Evolutionary conservation across 1,140 invertebrate species (phyloP).

Genomic region (Leguminivora glycinivorella): DNA sequence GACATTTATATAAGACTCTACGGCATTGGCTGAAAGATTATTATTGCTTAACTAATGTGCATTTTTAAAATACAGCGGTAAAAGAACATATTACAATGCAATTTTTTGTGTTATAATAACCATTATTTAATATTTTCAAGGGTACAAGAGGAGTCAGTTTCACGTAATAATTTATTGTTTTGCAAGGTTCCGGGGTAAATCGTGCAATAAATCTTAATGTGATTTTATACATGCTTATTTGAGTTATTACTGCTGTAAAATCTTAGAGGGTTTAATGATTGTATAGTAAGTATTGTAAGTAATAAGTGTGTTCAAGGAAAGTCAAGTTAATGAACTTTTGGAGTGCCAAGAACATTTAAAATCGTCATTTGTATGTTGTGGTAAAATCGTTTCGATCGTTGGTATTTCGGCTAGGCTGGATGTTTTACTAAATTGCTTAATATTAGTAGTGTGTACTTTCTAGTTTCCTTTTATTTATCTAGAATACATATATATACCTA

Average conservation of each 20-base stretch:
- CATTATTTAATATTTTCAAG: conserved; percentile 5
- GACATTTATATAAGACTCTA: background rate
- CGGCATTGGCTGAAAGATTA: background rate
- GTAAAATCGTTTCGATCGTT: no score
- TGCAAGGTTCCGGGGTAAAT: background rate
- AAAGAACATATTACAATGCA: background rate
- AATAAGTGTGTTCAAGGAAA: no score
- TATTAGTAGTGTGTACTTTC: no score
- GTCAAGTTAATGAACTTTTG: background rate
- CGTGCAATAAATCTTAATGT: background rate
- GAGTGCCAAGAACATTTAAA: background rate
- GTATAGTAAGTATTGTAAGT: no score
- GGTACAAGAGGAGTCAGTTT: background rate
- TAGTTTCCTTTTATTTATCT: no score
- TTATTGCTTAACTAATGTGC: background rate
- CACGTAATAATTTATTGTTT: background rate
- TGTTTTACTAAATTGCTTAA: no score
- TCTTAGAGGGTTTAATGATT: no score
- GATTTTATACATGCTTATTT: background rate
- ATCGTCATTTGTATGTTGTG: background rate
- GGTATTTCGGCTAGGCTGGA: no score
- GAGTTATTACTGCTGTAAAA: background rate
- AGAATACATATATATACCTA: no score
- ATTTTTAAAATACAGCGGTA: background rate
- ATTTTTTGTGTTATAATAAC: background rate